Base-by-base conservation (phyloP, 2,797 vertebrate species). In the Dendrocincla tyrannina region DNA sequence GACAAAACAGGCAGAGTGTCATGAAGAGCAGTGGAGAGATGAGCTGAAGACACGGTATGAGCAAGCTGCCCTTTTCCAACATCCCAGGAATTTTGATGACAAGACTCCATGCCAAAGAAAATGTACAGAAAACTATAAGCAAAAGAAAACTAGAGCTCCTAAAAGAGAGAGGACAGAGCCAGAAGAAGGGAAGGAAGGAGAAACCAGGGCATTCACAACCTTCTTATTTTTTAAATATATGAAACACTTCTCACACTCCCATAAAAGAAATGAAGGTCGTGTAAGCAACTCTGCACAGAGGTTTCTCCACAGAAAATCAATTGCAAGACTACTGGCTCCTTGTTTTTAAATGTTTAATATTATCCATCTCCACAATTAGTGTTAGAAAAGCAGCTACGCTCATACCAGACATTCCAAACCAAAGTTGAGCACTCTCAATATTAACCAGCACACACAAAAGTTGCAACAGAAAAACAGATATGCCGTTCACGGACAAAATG, bases 311-410 rank as follows among this genome's bases (percentile, higher is more conserved):
- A 81, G 73, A 96, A 95, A 94, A 96, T 94, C 94, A 88, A 92
- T 95, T 49, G 74, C 84, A 64, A 90, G 94, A 93, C 77, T 82
- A 56, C 93, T 88, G 96, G 89, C 94, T 95, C 94, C 95, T 87
- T 56, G 55, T 91, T 81, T 95, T 70, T 94, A 95, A 96, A 94
- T 95, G 89, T 95, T 97, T 96, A 91, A 91, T 95, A 95, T 79
- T 77, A 91, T 74, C 70, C 63, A 82, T 74, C 84, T 60, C 77
- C 89, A 89, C 74, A 95, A 96, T 93, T 90, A 89, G 55, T 46
- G 95, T 56, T 20, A 94, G 91, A 86, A 76, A 50, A 91, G 83
- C 59, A 90, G 24, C 89, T 47, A 20, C 17, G 58, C 52, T 87
- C 94, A 82, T 81, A 78, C 60, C 96, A 96, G 88, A 88, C 87